Evolutionary conservation across 2,888 invertebrate species (phyloP).

Genomic region (Limnephilus marmoratus): DNA sequence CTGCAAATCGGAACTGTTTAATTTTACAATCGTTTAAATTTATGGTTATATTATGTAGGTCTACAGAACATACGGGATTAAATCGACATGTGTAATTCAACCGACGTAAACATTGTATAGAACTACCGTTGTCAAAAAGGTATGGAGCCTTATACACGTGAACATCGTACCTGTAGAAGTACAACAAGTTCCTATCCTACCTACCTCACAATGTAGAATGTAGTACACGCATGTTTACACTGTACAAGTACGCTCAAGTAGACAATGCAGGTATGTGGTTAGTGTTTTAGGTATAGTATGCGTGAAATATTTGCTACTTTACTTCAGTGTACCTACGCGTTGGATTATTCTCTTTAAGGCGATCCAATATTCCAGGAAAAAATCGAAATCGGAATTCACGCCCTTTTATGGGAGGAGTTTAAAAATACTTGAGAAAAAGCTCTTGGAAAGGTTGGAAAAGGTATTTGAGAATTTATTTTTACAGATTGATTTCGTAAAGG

Average conservation of each 20-base stretch:
- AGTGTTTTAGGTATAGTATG: neutral
- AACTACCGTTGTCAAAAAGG: neutral
- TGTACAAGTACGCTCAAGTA: neutral
- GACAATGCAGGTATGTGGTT: neutral
- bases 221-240: neutral
- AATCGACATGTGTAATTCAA: neutral
- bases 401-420: too few species aligned
- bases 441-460: too few species aligned
- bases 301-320: neutral
- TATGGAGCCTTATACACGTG: neutral
- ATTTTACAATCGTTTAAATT: neutral
- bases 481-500: too few species aligned
- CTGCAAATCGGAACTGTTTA: neutral
- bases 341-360: too few species aligned
- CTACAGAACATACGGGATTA: neutral
- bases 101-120: neutral
- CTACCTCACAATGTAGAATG: neutral
- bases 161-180: neutral
- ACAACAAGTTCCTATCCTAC: neutral
- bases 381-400: too few species aligned
- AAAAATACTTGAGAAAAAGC: too few species aligned
- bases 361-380: too few species aligned
- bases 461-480: too few species aligned
- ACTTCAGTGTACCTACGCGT: neutral
- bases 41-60: neutral